Evolutionary conservation across 2,113 vertebrate species (phyloP), one percentile per base, ranked within the genome.

Genomic region (Scomber scombrus): DNA sequence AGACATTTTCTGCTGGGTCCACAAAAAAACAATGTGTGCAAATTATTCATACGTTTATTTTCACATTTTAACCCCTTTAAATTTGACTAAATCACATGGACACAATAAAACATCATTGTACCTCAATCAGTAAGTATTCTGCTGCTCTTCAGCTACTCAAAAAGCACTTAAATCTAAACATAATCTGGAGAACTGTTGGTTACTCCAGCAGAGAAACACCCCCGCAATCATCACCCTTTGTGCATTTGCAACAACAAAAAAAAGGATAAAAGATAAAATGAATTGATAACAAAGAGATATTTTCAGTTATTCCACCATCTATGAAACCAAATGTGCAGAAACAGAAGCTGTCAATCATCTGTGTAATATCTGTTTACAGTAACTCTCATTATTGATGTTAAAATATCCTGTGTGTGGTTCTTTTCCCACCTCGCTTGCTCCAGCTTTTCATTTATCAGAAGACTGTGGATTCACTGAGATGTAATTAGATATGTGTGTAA

Each of bases 401-500:
- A 43, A 69, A 52, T 23, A 66, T n/a, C 31, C 11, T 1, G 12
- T 14, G 12, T 14, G 60, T n/a, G 10, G 19, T 47, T 51, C 18
- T 26, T n/a, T 21, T 18, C 4, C n/a, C 29, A 15, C n/a, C 29
- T 26, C 29, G n/a, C 46, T 68, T 2, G 2, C 57, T 19, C 75
- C 71, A 55, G 63, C 64, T 40, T 56, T 56, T 54, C 10, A 43
- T 43, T 71, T 21, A 43, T 6, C 12, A 71, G 10, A 19, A 50
- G 11, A 71, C 51, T 50, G 60, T 19, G 23, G 31, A 49, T 40
- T 50, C 12, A 40, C 64, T 49, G 13, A 62, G 62, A 21, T 66
- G 43, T 67, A 47, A 67, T 65, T 60, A 52, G 34, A 60, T 21
- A 26, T 46, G 73, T n/a, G 63, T 54, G 54, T 72, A 73, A 75